A percentile compares a stretch with the other conserved stretches of the same genome.
phyloP scores from a whole-genome alignment of 2,797 vertebrate species.

The Poecile montanus region DNA sequence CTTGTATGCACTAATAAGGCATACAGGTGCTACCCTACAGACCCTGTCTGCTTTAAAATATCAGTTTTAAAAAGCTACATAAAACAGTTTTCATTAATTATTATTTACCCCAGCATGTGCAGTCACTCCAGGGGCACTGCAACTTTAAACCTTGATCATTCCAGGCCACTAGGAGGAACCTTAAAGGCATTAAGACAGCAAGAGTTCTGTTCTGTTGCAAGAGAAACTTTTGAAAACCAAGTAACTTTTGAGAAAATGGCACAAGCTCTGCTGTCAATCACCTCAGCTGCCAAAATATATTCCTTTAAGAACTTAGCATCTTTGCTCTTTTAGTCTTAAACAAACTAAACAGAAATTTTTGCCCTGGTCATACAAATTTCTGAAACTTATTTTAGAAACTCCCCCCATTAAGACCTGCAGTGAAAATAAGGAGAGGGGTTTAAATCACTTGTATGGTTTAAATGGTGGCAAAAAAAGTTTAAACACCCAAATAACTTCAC shows the following conservation, averaged over 20 bases:
- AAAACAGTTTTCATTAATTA: neutral
- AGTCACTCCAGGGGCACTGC: neutral
- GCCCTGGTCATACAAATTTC: neutral
- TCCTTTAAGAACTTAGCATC: neutral
- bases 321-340: neutral
- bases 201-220: neutral
- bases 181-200: neutral
- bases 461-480: neutral
- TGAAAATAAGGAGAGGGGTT: neutral
- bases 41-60: neutral
- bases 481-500: neutral
- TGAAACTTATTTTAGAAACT: neutral
- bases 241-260: neutral
- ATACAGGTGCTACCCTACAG: neutral
- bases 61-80: neutral
- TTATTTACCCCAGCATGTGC: neutral
- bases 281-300: neutral
- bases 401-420: neutral
- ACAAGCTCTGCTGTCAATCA: neutral
- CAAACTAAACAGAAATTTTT: neutral
- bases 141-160: neutral
- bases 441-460: neutral
- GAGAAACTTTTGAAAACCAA: neutral
- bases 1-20: neutral
- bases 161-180: neutral